phyloP scores from a whole-genome alignment of 2,888 invertebrate species.

The Subacronicta megacephala region DNA sequence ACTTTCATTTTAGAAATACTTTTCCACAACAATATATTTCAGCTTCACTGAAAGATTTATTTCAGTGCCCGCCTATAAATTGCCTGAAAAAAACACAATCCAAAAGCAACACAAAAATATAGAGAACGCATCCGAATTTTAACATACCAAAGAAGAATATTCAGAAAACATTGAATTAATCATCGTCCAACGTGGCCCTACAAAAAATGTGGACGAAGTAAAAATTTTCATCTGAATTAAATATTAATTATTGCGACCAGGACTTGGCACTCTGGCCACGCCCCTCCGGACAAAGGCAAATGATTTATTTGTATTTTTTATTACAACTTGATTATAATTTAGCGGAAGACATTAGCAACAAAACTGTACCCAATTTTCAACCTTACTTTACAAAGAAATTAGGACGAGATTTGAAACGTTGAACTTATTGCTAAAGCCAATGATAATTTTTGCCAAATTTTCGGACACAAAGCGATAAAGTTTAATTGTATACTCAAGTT shows the following conservation, averaged over 20 bases:
- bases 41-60: conserved; percentile 28
- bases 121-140: conserved; percentile 30
- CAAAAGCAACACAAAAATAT: conserved; percentile 20
- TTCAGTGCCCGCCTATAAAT: conserved; percentile 35
- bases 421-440: conserved; percentile 42
- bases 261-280: conserved; percentile 53
- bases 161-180: conserved; percentile 51
- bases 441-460: conserved; percentile 60
- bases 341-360: conserved; percentile 52
- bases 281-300: conserved; percentile 59
- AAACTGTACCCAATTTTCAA: conserved; percentile 25
- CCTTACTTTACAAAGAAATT: conserved; percentile 24
- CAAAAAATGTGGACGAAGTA: conserved; percentile 58
- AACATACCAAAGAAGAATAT: conserved; percentile 43
- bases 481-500: conserved; percentile 60
- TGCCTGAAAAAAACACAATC: conserved; percentile 21
- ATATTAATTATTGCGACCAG: conserved; percentile 63
- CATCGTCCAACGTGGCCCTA: conserved; percentile 35
- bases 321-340: conserved; percentile 63
- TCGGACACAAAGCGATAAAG: conserved; percentile 59
- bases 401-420: conserved; percentile 18
- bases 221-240: conserved; percentile 65
- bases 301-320: conserved; percentile 66
- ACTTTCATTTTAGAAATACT: conserved; percentile 18
- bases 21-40: conserved; percentile 25